These are phyloP conservation scores for Acanthacorydalis orientalis DNA, from an alignment of 2,888 invertebrate species.

Conservation along the genomic window DNA sequence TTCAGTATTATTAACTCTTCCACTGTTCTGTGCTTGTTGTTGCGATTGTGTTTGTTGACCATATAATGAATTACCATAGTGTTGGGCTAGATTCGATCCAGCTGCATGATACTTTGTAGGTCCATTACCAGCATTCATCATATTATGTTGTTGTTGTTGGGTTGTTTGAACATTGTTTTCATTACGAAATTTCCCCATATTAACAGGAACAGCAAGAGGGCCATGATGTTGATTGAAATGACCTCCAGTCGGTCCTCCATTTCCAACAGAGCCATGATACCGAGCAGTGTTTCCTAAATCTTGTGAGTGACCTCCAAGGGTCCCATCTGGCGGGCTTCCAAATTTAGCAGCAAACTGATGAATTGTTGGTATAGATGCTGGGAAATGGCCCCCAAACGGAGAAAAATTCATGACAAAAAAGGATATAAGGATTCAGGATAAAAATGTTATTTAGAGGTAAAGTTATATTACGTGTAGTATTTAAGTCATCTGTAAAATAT, in stretches of 20 bases:
- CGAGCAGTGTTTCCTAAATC: slow-evolving; percentile 8
- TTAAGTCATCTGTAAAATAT: background rate
- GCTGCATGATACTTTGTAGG: slow-evolving; percentile 6
- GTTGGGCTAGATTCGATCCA: slow-evolving; percentile 8
- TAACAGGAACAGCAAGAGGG: slow-evolving; percentile 33
- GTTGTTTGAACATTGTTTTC: slow-evolving; percentile 26
- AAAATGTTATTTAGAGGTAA: no score
- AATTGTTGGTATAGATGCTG: slow-evolving; percentile 59
- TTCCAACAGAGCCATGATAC: slow-evolving; percentile 2
- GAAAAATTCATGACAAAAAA: slow-evolving; percentile 57
- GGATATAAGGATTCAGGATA: background rate
- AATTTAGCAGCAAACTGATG: slow-evolving; percentile 71
- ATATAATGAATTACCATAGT: slow-evolving; percentile 7
- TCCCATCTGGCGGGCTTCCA: slow-evolving; percentile 21
- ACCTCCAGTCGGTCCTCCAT: background rate
- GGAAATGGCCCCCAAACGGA: slow-evolving; percentile 67
- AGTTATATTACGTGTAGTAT: no score
- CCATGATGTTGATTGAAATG: slow-evolving; percentile 37
- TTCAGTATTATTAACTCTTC: slow-evolving; percentile 21
- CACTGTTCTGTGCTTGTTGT: slow-evolving; percentile 13
- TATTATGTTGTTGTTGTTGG: slow-evolving; percentile 11
- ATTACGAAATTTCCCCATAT: slow-evolving; percentile 43
- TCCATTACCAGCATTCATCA: slow-evolving; percentile 7
- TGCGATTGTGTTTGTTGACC: slow-evolving; percentile 18
- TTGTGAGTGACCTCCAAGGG: slow-evolving; percentile 15